Evolutionary conservation across 2,797 vertebrate genomes (phyloP).

Genomic region (Poecilia picta): DNA sequence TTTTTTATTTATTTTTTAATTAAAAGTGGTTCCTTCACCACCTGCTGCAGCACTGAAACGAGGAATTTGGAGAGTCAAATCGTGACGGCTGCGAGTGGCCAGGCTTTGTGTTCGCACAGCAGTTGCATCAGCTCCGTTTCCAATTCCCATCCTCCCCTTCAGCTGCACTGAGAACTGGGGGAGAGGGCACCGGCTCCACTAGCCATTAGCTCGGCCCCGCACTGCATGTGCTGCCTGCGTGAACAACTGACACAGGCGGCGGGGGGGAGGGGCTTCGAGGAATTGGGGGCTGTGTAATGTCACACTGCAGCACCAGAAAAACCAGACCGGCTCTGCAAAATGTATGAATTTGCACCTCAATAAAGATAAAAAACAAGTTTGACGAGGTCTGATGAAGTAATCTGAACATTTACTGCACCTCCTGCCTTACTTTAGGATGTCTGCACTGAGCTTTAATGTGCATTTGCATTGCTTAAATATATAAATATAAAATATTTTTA

Average conservation of each 20-base stretch:
- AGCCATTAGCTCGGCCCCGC: conserved; percentile 61
- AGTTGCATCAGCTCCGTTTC: conserved; percentile 23
- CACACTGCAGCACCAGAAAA: conserved; percentile 66
- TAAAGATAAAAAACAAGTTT: conserved; percentile 1
- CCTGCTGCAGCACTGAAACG: background rate
- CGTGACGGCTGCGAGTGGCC: background rate
- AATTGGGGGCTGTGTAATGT: conserved; percentile 65
- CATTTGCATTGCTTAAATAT: background rate
- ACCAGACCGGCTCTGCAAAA: conserved; percentile 24
- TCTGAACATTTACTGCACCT: background rate
- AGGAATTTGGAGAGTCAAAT: background rate
- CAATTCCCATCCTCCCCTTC: conserved; percentile 31
- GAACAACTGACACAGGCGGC: conserved; percentile 27
- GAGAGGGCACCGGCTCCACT: conserved; percentile 62
- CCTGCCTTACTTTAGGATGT: background rate
- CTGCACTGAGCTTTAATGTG: background rate
- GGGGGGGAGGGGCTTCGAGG: conserved; percentile 50
- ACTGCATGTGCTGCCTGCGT: conserved; percentile 51
- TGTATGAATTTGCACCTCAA: conserved; percentile 11
- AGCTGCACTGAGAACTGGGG: conserved; percentile 68
- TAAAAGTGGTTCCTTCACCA: background rate
- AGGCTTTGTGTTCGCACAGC: conserved; percentile 43
- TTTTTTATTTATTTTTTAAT: background rate
- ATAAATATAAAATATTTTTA: background rate
- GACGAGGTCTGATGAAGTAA: background rate